phyloP scores from a whole-genome alignment of 2,888 invertebrate genomes.

The Aphodius sticticus region DNA sequence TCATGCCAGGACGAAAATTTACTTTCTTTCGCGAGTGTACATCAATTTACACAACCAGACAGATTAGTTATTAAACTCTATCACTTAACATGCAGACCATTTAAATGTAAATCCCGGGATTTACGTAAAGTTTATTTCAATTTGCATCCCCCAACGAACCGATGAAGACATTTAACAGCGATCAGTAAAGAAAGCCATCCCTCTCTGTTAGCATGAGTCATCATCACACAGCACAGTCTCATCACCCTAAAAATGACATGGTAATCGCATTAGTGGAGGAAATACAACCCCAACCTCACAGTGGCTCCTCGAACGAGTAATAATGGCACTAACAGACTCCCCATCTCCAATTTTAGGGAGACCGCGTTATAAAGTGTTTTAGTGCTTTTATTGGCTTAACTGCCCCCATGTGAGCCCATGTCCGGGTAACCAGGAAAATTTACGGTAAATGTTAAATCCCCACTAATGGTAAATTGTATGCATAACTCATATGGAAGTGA shows the following conservation, averaged over 20 bases:
- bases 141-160: background rate
- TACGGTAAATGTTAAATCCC: background rate
- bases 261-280: background rate
- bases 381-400: conserved; percentile 4
- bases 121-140: background rate
- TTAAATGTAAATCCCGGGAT: background rate
- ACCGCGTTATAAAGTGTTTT: background rate
- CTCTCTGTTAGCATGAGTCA: background rate
- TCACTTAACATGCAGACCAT: no score
- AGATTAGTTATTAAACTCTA: no score
- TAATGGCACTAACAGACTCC: background rate
- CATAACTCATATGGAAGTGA: background rate
- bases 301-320: background rate
- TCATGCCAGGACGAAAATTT: no score
- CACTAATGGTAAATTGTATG: background rate
- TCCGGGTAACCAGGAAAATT: background rate
- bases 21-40: no score
- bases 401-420: background rate
- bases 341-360: background rate
- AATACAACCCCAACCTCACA: background rate
- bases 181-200: background rate
- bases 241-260: background rate
- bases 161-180: background rate
- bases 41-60: no score
- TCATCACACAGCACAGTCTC: background rate